Evolutionary conservation across 2,113 vertebrate species (phyloP), one percentile per base, ranked within the genome.

Genomic region (Aldabrachelys gigantea): DNA sequence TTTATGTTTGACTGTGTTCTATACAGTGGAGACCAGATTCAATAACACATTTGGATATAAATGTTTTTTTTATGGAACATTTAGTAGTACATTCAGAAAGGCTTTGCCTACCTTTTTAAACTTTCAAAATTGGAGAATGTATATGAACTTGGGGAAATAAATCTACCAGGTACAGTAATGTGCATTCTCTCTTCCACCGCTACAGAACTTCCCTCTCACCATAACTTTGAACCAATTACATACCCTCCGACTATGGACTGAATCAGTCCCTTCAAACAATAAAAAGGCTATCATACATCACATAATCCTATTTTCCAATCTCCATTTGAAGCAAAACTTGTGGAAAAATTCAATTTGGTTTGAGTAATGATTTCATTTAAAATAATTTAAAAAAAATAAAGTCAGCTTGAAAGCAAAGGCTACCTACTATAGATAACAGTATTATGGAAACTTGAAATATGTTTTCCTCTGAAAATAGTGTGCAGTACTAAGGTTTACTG

Each of bases 61-160:
- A 7, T 41, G 41, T 12, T 47, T 57, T 57, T 88, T 89, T 76
- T 93, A 56, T 89, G 95, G 84, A 62, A 90, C 87, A 81, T 93
- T 89, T 94, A 69, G 65, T 92, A n/a, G 12, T 35, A 2, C 14
- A 16, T 88, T 88, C 50, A 87, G 83, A 92, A 96, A 91, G 22
- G 8, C 85, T 88, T 82, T 86, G 56, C n/a, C 44, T 85, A 75
- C 57, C 53, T 86, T 85, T 95, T 85, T 80, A 81, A 81, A 93
- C 92, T 84, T 96, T 84, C 59, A 88, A 89, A 92, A n/a, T 12
- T 22, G 7, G 2, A 11, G 35, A 72, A 84, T 84, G 11, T 10
- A 76, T 84, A 57, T 41, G 35, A 84, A 92, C 78, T 59, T 22
- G 24, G 85, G 41, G 27, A 53, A 86, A 80, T 89, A 96, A 93